Percentiles rank a stretch among this genome's conserved stretches.
phyloP scores from a whole-genome alignment of 2,888 invertebrate species.

The Osedax frankpressi region DNA sequence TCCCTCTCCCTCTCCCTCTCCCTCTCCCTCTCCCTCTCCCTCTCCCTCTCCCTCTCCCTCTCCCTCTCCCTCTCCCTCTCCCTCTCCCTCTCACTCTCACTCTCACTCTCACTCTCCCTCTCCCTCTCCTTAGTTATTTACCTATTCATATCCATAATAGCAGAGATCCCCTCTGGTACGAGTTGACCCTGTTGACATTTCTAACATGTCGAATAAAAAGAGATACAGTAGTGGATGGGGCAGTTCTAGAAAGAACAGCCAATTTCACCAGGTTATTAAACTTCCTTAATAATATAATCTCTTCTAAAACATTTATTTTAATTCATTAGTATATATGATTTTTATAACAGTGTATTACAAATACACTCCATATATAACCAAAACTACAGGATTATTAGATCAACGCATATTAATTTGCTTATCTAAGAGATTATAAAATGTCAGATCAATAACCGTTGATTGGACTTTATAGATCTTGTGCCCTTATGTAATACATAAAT shows the following conservation, averaged over 20 bases:
- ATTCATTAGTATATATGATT: too few species aligned
- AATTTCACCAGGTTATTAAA: not conserved
- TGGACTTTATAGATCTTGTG: too few species aligned
- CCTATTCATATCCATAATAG: not conserved
- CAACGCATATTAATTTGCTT: too few species aligned
- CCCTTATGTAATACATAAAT: too few species aligned
- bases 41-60: conserved; percentile 10
- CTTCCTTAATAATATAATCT: too few species aligned
- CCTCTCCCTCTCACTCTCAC: not conserved
- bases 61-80: not conserved
- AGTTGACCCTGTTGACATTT: not conserved
- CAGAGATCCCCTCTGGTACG: not conserved
- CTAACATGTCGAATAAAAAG: not conserved
- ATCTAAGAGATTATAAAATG: too few species aligned
- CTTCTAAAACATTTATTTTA: too few species aligned
- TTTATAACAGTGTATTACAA: too few species aligned
- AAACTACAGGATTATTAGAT: too few species aligned
- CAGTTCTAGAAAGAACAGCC: not conserved
- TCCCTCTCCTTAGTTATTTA: not conserved
- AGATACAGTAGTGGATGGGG: not conserved
- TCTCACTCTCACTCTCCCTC: not conserved
- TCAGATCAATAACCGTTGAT: too few species aligned
- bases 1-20: not conserved
- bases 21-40: conserved; percentile 2
- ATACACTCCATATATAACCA: too few species aligned